A percentile compares a stretch with the other conserved stretches of the same genome.
These are phyloP conservation scores for Amphiprion clarkii DNA, from an alignment of 2,797 vertebrate genomes.

Conservation along the genomic window DNA sequence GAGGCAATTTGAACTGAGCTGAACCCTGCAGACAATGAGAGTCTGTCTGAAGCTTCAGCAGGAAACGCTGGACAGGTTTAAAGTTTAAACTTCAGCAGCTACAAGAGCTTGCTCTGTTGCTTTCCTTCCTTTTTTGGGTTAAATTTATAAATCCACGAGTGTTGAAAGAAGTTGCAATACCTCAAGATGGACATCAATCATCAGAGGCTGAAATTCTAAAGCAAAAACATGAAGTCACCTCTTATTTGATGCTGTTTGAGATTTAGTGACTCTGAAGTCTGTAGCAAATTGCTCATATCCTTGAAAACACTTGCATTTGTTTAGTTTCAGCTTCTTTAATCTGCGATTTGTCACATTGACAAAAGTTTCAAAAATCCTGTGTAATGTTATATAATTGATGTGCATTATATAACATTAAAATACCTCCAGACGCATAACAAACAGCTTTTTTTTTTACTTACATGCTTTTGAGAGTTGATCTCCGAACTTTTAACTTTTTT, in stretches of 20 bases:
- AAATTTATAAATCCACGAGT: not conserved
- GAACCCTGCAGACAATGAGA: constrained; percentile 60
- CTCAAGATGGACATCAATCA: not conserved
- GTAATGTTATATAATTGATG: not conserved
- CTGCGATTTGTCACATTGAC: not conserved
- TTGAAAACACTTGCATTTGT: not conserved
- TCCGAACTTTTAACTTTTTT: too few species aligned
- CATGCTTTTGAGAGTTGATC: too few species aligned
- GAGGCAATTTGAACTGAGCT: constrained; percentile 38
- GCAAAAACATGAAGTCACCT: too few species aligned
- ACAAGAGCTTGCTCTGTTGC: not conserved
- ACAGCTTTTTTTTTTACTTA: too few species aligned
- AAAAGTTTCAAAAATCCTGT: not conserved
- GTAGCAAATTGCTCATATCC: not conserved
- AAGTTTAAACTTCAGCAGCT: not conserved
- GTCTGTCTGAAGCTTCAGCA: constrained; percentile 51
- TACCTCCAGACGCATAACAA: too few species aligned
- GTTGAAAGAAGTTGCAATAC: not conserved
- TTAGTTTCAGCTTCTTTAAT: not conserved
- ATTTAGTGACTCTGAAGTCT: not conserved
- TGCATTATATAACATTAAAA: not conserved
- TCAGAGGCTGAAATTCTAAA: not conserved
- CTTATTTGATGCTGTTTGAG: not conserved
- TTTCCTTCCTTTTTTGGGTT: not conserved
- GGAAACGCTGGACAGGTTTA: constrained; percentile 15